Percentiles rank a stretch among this genome's conserved stretches.
Evolutionary conservation across 2,113 vertebrate species (phyloP).

Genomic region (Aramus guarauna): DNA sequence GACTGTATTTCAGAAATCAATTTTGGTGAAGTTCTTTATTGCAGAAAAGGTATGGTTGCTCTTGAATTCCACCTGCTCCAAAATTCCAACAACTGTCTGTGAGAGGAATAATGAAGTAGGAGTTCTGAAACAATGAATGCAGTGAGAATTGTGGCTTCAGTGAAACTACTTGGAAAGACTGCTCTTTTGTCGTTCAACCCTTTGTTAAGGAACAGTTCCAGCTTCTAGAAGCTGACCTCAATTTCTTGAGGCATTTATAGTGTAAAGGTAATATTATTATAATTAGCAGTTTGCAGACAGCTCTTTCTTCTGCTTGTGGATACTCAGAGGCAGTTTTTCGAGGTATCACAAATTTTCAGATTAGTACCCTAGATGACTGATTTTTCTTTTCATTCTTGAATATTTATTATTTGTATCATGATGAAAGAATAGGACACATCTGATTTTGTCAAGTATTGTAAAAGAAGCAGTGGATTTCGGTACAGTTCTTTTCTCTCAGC

Average conservation of each 20-base stretch:
- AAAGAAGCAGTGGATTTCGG: not conserved
- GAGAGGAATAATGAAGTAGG: not conserved
- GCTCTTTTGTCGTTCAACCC: not conserved
- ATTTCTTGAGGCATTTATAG: not conserved
- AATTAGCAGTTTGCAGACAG: not conserved
- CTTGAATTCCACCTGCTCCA: not conserved
- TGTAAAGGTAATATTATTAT: not conserved
- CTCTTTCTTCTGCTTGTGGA: not conserved
- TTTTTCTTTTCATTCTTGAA: not conserved
- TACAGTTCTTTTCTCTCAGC: not conserved
- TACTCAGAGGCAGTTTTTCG: not conserved
- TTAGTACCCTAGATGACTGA: not conserved
- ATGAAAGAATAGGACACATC: not conserved
- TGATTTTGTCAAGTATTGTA: not conserved
- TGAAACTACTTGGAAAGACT: not conserved
- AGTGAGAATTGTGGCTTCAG: not conserved
- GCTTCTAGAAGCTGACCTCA: not conserved
- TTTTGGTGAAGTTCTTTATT: conserved; percentile 79
- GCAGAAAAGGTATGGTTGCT: conserved; percentile 76
- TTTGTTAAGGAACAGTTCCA: not conserved
- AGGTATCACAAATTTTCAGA: not conserved
- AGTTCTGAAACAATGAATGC: not conserved
- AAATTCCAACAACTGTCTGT: not conserved
- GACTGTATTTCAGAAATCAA: conserved; percentile 78
- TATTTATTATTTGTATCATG: not conserved